These are phyloP conservation scores for Paramacrobiotus metropolitanus DNA, from an alignment of 1,140 invertebrate genomes.

Conservation along the genomic window DNA sequence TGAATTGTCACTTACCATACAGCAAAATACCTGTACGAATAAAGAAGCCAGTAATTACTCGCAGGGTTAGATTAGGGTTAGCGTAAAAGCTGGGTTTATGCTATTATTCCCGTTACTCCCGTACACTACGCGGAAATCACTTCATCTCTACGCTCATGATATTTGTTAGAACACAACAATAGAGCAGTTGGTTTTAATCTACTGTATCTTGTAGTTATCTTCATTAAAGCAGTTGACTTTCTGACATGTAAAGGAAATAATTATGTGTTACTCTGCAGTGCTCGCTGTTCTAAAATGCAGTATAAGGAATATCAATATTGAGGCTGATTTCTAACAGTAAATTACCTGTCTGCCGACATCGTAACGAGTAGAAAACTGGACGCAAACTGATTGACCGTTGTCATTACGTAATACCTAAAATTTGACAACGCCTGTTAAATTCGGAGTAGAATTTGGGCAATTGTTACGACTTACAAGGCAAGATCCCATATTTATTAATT, in stretches of 20 bases:
- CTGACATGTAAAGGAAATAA: not conserved
- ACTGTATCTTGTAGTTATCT: not conserved
- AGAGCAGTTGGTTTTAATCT: too few species aligned
- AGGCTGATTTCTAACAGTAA: conserved; percentile 25
- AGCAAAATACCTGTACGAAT: too few species aligned
- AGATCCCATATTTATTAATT: not conserved
- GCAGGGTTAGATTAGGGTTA: too few species aligned
- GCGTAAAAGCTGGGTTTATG: too few species aligned
- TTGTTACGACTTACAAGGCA: not conserved
- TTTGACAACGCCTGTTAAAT: too few species aligned
- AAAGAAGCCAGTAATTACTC: too few species aligned
- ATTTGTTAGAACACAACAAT: too few species aligned
- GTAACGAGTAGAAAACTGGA: conserved; percentile 76
- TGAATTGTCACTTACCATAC: not conserved
- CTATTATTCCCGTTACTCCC: too few species aligned
- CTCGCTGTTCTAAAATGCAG: not conserved
- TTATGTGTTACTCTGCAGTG: not conserved
- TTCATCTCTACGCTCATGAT: too few species aligned
- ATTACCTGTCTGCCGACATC: conserved; percentile 87
- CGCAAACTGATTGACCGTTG: conserved; percentile 84
- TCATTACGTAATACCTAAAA: conserved; percentile 19
- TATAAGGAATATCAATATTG: not conserved
- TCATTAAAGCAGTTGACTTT: not conserved
- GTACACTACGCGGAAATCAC: too few species aligned
- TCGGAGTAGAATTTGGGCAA: too few species aligned